Evolutionary conservation across 1,140 invertebrate species (phyloP), one percentile per base, ranked within the genome.

Genomic region (Drosophila orosa): DNA sequence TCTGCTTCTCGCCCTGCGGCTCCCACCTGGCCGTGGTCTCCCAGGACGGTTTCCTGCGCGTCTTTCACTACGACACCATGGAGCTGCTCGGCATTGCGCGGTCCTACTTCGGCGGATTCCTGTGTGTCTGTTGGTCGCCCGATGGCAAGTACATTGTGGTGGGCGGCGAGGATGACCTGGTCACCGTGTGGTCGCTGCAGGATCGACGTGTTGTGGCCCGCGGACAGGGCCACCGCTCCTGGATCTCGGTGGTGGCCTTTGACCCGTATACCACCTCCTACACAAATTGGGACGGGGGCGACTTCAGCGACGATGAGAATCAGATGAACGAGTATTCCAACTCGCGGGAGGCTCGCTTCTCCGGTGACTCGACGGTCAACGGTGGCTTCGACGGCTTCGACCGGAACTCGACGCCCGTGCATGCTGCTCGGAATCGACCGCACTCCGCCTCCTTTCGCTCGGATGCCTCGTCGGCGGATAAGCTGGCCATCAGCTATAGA

Each of bases 61-160:
- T 99, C 54, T 99, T 99, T 94, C 96, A 99, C 90, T 99, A 99
- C 92, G 96, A 99, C 89, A 98, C 96, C 17, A 98, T 99, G 97
- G 98, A 99, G 91, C 93, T 99, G 47, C 93, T 99, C 33, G 97
- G 97, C 1, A 94, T 96, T 50, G 97, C 96, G 67, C 94, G 98
- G 78, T 98, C 98, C 81, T 99, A 99, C 92, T 99, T 99, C 93
- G 99, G 99, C 55, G 98, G 98, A 25, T 95, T 97, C 85, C 91
- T 97, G 15, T 99, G 98, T 92, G 97, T 99, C 15, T 98, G 98
- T 90, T 99, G 99, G 99, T 98, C 98, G 17, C 98, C 98, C 0
- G 98, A 99, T 93, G 96, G 97, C 9, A 96, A 96, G 86, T 98
- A 98, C 89, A 96, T 99, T 39, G 98, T 98, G 3, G 97, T 98